Conservation (phyloP, 1,140 invertebrate species). For the Dryas iulia region DNA sequence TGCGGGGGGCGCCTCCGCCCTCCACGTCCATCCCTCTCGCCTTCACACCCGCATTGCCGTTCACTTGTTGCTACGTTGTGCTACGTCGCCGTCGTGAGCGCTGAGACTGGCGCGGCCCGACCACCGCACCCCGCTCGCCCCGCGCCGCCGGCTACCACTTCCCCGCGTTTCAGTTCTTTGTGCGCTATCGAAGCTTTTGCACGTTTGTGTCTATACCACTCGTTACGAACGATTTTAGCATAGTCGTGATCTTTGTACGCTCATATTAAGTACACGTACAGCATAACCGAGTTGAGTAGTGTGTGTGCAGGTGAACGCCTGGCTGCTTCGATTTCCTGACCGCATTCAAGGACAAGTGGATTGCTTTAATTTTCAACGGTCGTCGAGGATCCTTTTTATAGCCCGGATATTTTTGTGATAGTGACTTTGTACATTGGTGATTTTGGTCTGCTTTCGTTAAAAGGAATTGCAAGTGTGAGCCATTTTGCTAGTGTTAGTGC, state of each 20-base stretch:
- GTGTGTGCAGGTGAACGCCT: slow-evolving; percentile 62
- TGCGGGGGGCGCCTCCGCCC: slow-evolving; percentile 35
- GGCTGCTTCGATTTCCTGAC: slow-evolving; percentile 50
- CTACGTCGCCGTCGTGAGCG: slow-evolving; percentile 61
- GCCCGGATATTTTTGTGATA: slow-evolving; percentile 58
- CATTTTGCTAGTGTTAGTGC: slow-evolving; percentile 32
- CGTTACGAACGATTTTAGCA: slow-evolving; percentile 50
- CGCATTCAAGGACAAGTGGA: slow-evolving; percentile 55
- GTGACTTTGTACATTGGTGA: slow-evolving; percentile 44
- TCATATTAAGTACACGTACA: slow-evolving; percentile 40
- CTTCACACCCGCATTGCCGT: slow-evolving; percentile 65
- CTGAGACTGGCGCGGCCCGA: slow-evolving; percentile 57
- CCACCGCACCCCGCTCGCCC: slow-evolving; percentile 37
- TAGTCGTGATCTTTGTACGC: slow-evolving; percentile 53
- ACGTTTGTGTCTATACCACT: slow-evolving; percentile 51
- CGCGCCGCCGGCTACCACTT: slow-evolving; percentile 55
- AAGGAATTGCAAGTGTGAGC: slow-evolving; percentile 18
- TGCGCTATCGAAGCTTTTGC: slow-evolving; percentile 61
- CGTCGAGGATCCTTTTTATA: slow-evolving; percentile 46
- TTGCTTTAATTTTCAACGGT: slow-evolving; percentile 48
- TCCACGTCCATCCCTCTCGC: slow-evolving; percentile 39
- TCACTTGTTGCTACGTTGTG: slow-evolving; percentile 78
- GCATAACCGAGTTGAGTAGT: slow-evolving; percentile 53
- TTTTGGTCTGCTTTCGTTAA: neutral
- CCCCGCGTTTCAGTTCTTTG: slow-evolving; percentile 76